Evolutionary conservation across 1,140 invertebrate genomes (phyloP).

Genomic region (Babylonia areolata): DNA sequence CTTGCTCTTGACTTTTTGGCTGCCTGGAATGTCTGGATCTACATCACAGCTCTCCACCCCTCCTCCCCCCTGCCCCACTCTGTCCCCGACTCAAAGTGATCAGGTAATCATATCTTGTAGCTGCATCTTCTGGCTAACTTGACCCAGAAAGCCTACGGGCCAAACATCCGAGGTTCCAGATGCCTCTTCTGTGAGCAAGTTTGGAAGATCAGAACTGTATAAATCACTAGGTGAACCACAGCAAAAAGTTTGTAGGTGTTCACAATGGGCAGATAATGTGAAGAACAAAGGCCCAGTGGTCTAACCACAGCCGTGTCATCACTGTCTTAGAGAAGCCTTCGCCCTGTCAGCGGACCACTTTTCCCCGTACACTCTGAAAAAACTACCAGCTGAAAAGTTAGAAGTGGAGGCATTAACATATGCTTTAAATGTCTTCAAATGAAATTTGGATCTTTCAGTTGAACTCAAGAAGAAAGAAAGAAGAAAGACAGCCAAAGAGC

Average conservation of each 20-base stretch:
- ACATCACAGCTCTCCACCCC: too few species aligned
- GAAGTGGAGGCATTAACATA: neutral
- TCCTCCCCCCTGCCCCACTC: too few species aligned
- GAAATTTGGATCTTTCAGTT: too few species aligned
- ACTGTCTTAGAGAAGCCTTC: neutral
- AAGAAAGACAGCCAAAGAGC: too few species aligned
- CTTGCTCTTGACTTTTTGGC: too few species aligned
- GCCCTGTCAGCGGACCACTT: neutral
- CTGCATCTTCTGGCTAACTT: neutral
- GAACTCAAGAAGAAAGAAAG: too few species aligned
- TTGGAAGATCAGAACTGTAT: neutral
- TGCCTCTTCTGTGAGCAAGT: neutral
- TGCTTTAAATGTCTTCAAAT: too few species aligned
- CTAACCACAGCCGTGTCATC: neutral
- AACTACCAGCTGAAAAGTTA: neutral
- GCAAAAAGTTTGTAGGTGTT: neutral
- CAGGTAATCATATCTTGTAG: too few species aligned
- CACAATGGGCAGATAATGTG: neutral
- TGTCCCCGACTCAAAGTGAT: too few species aligned
- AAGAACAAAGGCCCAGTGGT: neutral
- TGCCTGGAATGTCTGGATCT: too few species aligned
- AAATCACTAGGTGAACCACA: too few species aligned
- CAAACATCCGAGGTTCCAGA: neutral
- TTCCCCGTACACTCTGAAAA: neutral
- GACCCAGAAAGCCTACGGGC: neutral